Base-by-base conservation (phyloP, 1,140 invertebrate species). In the Drosophila oshimai region DNA sequence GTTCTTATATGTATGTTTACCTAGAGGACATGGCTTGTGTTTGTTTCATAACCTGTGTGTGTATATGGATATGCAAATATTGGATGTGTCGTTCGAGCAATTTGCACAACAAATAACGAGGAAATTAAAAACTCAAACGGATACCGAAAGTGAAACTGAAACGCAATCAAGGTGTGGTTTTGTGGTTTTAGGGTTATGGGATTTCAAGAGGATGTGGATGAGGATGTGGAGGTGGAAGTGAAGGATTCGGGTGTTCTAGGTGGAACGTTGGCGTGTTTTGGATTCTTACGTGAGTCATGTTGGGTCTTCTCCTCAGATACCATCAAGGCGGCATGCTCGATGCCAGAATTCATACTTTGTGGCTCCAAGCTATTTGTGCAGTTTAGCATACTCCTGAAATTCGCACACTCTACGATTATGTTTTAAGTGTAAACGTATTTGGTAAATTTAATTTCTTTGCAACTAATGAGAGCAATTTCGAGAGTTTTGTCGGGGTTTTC, bases 321-420 rank as follows among this genome's bases (percentile, higher is more conserved):
- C 92, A 95, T 95, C 91, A 95, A 93, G 90, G 94, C 94, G 91
- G 94, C 94, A 91, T 94, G 94, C 92, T 95, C 94, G 86, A 94
- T 93, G 80, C 93, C 93, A 74, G 94, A 94, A 89, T 91, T 91
- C 90, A 91, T 91, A 91, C 94, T 93, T 93, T 94, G 94, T 91
- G 94, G 94, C 91, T 95, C 95, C 93, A 95, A 93, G 88, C 94
- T 93, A 93, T 95, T 95, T 92, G 95, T 95, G 93, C 94, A 95
- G 93, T 95, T 95, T 93, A 95, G 93, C 94, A 95, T 95, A 94
- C 95, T 95, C 94, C 94, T 95, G 94, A 93, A 94, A 94, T 92
- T 93, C 91, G 92, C 92, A 92, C 92, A 92, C 91, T 92, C 92
- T 92, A 91, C 92, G 86, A 92, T 92, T 92, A 92, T 92, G 91